Base-by-base conservation (phyloP, 2,888 invertebrate species). In the Geophilus truncorum region DNA sequence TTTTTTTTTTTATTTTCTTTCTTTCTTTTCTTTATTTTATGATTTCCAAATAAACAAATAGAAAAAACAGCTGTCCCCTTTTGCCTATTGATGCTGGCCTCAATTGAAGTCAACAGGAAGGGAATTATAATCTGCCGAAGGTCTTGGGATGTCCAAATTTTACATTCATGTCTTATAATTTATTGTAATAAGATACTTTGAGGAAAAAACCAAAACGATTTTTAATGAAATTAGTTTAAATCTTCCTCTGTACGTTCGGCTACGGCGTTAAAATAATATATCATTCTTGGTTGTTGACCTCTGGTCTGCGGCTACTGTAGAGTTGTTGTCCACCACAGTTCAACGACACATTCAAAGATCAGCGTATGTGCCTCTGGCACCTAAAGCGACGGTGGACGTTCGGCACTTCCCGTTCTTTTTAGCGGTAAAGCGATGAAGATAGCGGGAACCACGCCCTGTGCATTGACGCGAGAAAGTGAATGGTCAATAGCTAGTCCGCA, bases 381-480 rank as follows among this genome's bases (percentile, higher is more conserved):
- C 23, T 5, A 70, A 70, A 15, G 70, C 70, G 70, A 70, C 70
- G 70, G 28, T 51, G 51, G 51, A 51, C 51, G 51, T 51, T 21
- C 12, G 28, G 23, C 15, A 70, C 70, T 70, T 70, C 70, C 70
- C 70, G 70, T 25, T 70, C 51, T 70, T 70, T 70, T 10, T 15
- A 12, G 70, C 23, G 28, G 28, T 25, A 70, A n/a, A 28, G 70
- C 70, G 28, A 70, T n/a, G 70, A 70, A 18, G 12, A 25, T 25
- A 70, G 15, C 70, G 25, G 70, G 70, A n/a, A 51, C 70, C 70
- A 70, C 70, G 25, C 70, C 70, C 70, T 23, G 70, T 70, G 70
- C 70, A 70, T 23, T 70, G 70, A 70, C 70, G 70, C 70, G 70
- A 70, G 70, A 70, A 70, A 70, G 70, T 70, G 70, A 70, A 28